Percentiles rank a stretch among this genome's conserved stretches.
These are phyloP conservation scores for Pelobates cultripes DNA, from an alignment of 2,797 vertebrate species.

Conservation along the genomic window DNA sequence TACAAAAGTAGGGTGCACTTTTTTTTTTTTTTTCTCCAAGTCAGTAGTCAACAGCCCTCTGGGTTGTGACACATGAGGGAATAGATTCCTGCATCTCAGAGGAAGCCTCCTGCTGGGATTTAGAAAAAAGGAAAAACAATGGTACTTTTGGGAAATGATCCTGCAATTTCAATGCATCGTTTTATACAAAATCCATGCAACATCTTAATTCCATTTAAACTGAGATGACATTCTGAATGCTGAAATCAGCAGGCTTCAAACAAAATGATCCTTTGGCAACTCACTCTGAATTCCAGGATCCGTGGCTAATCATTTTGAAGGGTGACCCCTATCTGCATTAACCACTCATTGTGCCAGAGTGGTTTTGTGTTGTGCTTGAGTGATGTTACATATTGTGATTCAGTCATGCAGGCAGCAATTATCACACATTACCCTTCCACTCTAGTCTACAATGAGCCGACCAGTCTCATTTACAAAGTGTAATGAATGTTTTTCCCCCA, in stretches of 20 bases:
- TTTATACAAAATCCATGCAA: conserved; percentile 35
- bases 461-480: conserved; percentile 37
- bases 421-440: conserved; percentile 70
- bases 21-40: conserved; percentile 57
- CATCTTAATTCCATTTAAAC: conserved; percentile 45
- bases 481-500: conserved; percentile 49
- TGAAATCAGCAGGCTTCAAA: conserved; percentile 48
- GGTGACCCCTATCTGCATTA: conserved; percentile 75
- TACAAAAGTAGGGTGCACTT: conserved; percentile 23
- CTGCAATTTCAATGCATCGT: conserved; percentile 66
- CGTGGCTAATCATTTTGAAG: conserved; percentile 82
- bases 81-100: conserved; percentile 59
- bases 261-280: conserved; percentile 56
- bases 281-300: conserved; percentile 70
- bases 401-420: conserved; percentile 84
- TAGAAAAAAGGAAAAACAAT: conserved; percentile 83
- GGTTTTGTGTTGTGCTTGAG: conserved; percentile 81
- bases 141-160: conserved; percentile 71
- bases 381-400: conserved; percentile 82
- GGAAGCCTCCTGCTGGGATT: conserved; percentile 78
- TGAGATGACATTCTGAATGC: conserved; percentile 58
- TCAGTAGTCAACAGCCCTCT: conserved; percentile 71
- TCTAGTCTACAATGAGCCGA: conserved; percentile 46
- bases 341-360: conserved; percentile 73
- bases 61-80: conserved; percentile 76